Conservation (phyloP, 1,140 invertebrate genomes). For the Acyrthosiphon pisum region DNA sequence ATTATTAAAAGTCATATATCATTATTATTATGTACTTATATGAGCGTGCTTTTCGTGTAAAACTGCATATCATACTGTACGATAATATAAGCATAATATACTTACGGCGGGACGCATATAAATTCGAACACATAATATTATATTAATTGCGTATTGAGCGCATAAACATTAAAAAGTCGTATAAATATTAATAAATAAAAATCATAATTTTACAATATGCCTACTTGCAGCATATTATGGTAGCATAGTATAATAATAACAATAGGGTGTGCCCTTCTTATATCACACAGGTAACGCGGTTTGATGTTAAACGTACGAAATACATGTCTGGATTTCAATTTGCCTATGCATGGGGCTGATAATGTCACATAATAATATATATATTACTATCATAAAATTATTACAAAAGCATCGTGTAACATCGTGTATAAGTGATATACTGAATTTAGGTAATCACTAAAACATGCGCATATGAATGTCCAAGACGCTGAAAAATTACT, state of each 20-base stretch:
- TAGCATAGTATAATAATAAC: background rate
- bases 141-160: background rate
- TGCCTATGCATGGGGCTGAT: background rate
- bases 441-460: background rate
- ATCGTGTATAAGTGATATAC: background rate
- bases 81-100: background rate
- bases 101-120: background rate
- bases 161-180: background rate
- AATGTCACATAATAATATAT: background rate
- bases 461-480: background rate
- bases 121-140: background rate
- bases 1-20: constrained; percentile 19
- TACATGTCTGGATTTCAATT: background rate
- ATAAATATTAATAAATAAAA: background rate
- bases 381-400: background rate
- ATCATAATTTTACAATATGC: background rate
- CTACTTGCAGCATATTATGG: background rate
- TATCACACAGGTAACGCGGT: background rate
- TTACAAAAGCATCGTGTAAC: background rate
- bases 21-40: background rate
- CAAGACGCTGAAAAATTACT: constrained; percentile 2
- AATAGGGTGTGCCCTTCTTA: background rate
- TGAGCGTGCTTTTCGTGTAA: background rate
- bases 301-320: background rate
- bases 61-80: background rate